Conservation (phyloP, 2,797 vertebrate genomes). For the Sebastes goodei region DNA sequence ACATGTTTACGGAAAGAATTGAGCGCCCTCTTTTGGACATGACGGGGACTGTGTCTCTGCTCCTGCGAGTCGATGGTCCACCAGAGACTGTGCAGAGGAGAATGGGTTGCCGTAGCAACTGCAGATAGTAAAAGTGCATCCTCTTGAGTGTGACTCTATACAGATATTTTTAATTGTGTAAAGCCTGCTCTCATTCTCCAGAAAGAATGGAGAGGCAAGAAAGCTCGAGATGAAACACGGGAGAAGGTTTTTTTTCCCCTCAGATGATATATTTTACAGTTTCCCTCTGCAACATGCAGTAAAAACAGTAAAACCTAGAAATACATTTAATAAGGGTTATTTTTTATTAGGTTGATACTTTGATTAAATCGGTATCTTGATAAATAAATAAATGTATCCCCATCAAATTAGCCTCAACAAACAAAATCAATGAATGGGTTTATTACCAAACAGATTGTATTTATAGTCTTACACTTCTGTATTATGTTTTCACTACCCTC, state of each 20-base stretch:
- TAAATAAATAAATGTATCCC: not conserved
- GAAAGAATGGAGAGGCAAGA: constrained; percentile 12
- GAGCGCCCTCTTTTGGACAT: constrained; percentile 64
- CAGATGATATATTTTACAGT: not conserved
- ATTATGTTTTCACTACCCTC: not conserved
- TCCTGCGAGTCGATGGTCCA: constrained; percentile 11
- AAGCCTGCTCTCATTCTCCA: constrained; percentile 32
- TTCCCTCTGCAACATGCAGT: not conserved
- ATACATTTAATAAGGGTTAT: not conserved
- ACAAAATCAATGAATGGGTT: not conserved
- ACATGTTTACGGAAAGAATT: constrained; percentile 7
- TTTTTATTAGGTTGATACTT: not conserved
- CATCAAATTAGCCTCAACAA: not conserved
- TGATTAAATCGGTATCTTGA: not conserved
- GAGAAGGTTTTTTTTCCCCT: not conserved
- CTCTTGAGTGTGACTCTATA: constrained; percentile 65
- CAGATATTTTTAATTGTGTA: constrained; percentile 62
- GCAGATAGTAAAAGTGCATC: constrained; percentile 65
- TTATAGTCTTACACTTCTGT: not conserved
- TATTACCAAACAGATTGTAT: not conserved
- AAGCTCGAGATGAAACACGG: not conserved
- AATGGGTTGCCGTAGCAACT: constrained; percentile 79
- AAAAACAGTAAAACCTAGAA: not conserved
- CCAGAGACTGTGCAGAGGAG: constrained; percentile 45
- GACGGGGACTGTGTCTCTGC: constrained; percentile 1